Evolutionary conservation across 2,888 invertebrate species (phyloP).

Genomic region (Rhopalosiphum nymphaeae): DNA sequence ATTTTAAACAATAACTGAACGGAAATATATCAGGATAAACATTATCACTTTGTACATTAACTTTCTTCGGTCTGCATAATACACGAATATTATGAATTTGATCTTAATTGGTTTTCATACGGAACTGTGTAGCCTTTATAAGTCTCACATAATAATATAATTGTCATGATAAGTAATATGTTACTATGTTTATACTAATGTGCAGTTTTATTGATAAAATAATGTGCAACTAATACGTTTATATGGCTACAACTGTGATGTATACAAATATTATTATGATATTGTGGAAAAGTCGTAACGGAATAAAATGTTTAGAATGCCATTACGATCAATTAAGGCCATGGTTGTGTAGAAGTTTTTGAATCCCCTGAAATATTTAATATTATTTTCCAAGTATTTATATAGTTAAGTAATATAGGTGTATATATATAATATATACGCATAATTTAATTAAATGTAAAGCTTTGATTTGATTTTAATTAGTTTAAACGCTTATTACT

Average conservation of each 20-base stretch:
- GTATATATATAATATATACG: neutral
- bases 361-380: neutral
- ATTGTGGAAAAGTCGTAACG: neutral
- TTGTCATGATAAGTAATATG: neutral
- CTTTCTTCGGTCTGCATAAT: no score
- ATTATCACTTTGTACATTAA: no score
- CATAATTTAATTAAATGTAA: neutral
- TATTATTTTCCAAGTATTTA: neutral
- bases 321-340: neutral
- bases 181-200: neutral
- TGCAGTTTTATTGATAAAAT: neutral
- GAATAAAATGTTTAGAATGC: neutral
- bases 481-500: neutral
- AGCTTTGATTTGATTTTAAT: neutral
- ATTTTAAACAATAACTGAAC: no score
- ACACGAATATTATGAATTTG: no score
- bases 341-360: no score
- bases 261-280: neutral
- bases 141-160: neutral
- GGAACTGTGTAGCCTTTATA: no score
- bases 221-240: neutral
- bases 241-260: neutral
- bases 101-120: no score
- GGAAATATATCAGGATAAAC: no score
- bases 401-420: neutral